Evolutionary conservation across 2,797 vertebrate species (phyloP).

Genomic region (Cheirogaleus major): DNA sequence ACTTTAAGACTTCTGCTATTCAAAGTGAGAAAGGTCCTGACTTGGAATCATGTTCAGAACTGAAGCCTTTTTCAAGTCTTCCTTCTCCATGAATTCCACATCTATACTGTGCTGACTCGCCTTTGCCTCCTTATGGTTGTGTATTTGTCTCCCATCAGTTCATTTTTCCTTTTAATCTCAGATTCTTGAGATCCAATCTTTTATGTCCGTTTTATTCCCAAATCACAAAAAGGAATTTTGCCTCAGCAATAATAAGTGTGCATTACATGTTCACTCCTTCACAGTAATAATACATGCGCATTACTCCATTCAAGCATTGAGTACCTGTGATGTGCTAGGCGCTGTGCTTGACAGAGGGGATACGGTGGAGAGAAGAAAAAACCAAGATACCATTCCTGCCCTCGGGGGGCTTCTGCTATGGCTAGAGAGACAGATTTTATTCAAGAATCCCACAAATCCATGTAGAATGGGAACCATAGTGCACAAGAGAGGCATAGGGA

Average conservation of each 20-base stretch:
- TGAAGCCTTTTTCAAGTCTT: neutral
- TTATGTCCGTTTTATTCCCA: neutral
- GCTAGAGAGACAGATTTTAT: neutral
- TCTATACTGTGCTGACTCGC: neutral
- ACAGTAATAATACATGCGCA: neutral
- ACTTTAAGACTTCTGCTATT: constrained; percentile 72
- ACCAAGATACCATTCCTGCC: neutral
- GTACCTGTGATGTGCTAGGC: neutral
- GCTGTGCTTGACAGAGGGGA: neutral
- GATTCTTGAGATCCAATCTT: neutral
- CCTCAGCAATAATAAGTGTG: neutral
- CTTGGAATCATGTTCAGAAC: constrained; percentile 16
- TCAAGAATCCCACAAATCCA: neutral
- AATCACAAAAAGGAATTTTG: neutral
- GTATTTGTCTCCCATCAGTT: neutral
- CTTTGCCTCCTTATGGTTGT: neutral
- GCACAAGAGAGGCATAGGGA: fast-evolving
- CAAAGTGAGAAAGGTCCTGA: constrained; percentile 48
- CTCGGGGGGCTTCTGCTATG: neutral
- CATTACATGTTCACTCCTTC: neutral
- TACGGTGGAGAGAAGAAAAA: neutral
- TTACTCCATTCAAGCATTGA: neutral
- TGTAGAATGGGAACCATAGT: fast-evolving
- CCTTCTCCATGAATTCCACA: neutral
- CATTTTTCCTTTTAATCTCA: neutral